Conservation (phyloP, 2,113 vertebrate genomes). For the Sakesphorus luctuosus region DNA sequence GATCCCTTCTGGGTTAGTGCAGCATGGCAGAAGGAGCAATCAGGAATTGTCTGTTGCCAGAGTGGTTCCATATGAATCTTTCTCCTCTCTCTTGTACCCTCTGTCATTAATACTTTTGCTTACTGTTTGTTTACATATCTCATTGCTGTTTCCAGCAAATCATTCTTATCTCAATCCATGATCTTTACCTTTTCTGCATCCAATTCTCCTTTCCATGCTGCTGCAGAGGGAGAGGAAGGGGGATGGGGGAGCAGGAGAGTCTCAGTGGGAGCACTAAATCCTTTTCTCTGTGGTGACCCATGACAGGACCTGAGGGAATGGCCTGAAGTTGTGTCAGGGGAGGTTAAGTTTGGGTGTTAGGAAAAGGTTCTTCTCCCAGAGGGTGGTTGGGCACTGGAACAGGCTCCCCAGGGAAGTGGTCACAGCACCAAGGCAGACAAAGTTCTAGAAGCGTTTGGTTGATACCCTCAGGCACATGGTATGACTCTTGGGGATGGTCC, state of each 20-base stretch:
- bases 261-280: not conserved
- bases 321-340: not conserved
- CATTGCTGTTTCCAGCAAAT: not conserved
- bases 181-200: not conserved
- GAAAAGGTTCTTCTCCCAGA: not conserved
- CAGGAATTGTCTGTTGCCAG: not conserved
- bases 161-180: not conserved
- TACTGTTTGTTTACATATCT: not conserved
- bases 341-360: not conserved
- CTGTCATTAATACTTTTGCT: not conserved
- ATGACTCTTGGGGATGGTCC: not conserved
- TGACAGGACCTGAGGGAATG: not conserved
- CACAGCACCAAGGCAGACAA: not conserved
- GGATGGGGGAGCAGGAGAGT: not conserved
- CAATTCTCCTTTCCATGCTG: fast-evolving
- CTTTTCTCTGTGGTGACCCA: not conserved
- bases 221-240: not conserved
- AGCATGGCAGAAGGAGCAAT: too few species aligned
- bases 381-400: not conserved
- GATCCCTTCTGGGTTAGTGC: not conserved
- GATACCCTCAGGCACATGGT: not conserved
- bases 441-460: not conserved
- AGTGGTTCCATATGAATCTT: fast-evolving
- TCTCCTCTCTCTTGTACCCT: not conserved
- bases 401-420: not conserved